phyloP scores from a whole-genome alignment of 2,797 vertebrate genomes.

The Pantherophis alleghaniensis region DNA sequence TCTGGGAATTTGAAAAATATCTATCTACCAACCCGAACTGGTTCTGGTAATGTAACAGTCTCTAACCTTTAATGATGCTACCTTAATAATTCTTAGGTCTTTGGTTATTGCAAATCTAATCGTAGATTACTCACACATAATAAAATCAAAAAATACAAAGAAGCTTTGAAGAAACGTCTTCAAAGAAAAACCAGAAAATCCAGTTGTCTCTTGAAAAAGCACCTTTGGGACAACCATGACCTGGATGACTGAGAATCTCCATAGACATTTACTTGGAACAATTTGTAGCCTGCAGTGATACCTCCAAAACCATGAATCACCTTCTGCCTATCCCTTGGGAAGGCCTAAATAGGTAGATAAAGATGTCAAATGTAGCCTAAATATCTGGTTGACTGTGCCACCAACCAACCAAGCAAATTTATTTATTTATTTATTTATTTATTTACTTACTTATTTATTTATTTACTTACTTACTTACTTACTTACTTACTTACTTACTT shows the following conservation, averaged over 20 bases:
- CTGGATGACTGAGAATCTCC: too few relatives aligned
- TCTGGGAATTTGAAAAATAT: background rate
- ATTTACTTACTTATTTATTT: too few relatives aligned
- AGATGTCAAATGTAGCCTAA: background rate
- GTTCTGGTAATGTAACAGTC: background rate
- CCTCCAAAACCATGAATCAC: background rate
- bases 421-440: background rate
- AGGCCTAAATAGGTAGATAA: background rate
- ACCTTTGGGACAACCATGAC: too few relatives aligned
- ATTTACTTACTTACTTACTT: too few relatives aligned
- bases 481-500: background rate
- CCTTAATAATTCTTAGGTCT: background rate
- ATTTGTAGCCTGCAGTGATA: background rate
- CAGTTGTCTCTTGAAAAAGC: too few relatives aligned
- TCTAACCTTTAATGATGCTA: background rate
- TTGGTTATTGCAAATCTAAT: background rate
- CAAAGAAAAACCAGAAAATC: too few relatives aligned
- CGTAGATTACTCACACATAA: too few relatives aligned
- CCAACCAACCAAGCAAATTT: background rate
- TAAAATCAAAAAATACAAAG: too few relatives aligned
- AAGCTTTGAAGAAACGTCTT: too few relatives aligned
- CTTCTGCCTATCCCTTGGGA: background rate
- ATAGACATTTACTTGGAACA: background rate
- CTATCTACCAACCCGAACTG: background rate
- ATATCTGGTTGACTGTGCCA: background rate